phyloP scores from a whole-genome alignment of 2,797 vertebrate species.

The Sebastes vulpes region DNA sequence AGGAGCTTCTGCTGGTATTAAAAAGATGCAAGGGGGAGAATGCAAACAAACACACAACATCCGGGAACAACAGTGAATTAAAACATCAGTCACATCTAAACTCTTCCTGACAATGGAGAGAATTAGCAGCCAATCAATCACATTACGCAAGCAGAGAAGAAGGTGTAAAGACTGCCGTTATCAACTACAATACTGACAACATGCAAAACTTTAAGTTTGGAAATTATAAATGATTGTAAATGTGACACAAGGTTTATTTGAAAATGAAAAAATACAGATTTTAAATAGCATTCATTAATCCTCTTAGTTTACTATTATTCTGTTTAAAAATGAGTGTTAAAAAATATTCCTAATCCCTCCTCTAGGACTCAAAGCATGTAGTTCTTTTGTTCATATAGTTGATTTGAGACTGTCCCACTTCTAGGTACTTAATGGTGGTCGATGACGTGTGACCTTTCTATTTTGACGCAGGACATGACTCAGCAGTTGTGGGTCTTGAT shows the following conservation, averaged over 20 bases:
- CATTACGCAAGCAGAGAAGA: background rate
- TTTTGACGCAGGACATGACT: background rate
- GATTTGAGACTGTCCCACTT: no score
- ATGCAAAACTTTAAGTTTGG: background rate
- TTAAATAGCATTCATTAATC: no score
- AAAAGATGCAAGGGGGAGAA: fast-evolving
- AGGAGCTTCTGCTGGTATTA: background rate
- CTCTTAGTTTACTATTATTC: background rate
- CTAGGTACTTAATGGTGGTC: no score
- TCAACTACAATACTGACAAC: background rate
- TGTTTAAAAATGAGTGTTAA: no score
- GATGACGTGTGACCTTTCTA: no score
- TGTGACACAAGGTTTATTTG: background rate
- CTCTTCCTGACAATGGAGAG: background rate
- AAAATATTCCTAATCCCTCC: no score
- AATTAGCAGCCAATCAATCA: background rate
- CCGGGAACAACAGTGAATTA: background rate
- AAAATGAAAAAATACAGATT: no score
- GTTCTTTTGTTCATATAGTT: no score
- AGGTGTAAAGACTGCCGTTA: background rate
- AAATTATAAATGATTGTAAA: background rate
- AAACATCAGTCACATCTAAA: background rate
- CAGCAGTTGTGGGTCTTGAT: background rate
- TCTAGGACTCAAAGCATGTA: no score
- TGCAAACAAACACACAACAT: no score